These are phyloP conservation scores for Venustaconcha ellipsiformis DNA, from an alignment of 1,140 invertebrate genomes.

Conservation along the genomic window DNA sequence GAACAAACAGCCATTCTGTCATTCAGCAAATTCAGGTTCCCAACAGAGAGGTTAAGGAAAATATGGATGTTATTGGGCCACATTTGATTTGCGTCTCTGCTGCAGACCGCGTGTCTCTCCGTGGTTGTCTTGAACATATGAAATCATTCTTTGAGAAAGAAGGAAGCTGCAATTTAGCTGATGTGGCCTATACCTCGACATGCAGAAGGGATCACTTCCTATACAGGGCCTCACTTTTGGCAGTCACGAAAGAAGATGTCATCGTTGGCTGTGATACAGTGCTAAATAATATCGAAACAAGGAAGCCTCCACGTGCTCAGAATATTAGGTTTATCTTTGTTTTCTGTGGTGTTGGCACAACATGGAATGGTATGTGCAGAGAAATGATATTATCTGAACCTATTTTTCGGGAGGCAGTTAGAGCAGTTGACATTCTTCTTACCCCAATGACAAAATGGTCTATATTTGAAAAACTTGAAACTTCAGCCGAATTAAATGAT, in stretches of 20 bases:
- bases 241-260: slow-evolving; percentile 1
- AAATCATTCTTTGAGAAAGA: too few relatives aligned
- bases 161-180: neutral
- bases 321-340: slow-evolving; percentile 34
- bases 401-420: slow-evolving; percentile 30
- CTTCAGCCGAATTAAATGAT: slow-evolving; percentile 28
- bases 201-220: slow-evolving; percentile 9
- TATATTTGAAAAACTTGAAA: slow-evolving; percentile 26
- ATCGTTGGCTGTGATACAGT: too few relatives aligned
- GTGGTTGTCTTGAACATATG: neutral
- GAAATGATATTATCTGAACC: slow-evolving; percentile 27
- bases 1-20: slow-evolving; percentile 51
- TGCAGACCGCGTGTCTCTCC: slow-evolving; percentile 5
- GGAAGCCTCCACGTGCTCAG: neutral
- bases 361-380: slow-evolving; percentile 47
- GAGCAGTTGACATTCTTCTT: slow-evolving; percentile 37
- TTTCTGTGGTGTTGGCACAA: slow-evolving; percentile 51
- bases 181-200: slow-evolving; percentile 13
- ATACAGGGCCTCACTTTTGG: slow-evolving; percentile 1
- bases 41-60: neutral
- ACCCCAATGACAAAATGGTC: slow-evolving; percentile 33
- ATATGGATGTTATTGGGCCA: neutral
- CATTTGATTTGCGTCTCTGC: slow-evolving; percentile 17
- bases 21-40: slow-evolving; percentile 50
- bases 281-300: too few relatives aligned